These are phyloP conservation scores for Dasysyrphus albostriatus DNA, from an alignment of 2,888 invertebrate genomes.

Conservation along the genomic window DNA sequence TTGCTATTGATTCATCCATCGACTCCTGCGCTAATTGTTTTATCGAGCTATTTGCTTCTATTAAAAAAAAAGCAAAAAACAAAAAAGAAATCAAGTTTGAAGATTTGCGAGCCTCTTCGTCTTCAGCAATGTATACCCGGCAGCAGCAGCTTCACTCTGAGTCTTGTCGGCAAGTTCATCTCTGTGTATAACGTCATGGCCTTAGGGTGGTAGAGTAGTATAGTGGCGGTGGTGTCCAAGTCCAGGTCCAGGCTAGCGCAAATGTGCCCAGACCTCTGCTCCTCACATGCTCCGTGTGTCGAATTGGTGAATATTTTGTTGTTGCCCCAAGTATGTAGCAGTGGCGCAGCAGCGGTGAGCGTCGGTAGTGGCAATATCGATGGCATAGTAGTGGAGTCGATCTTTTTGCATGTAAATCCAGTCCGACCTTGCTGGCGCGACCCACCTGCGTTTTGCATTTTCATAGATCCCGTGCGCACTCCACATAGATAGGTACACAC, in stretches of 20 bases:
- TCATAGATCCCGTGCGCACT: constrained; percentile 74
- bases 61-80: constrained; percentile 50
- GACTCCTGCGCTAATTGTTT: constrained; percentile 77
- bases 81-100: constrained; percentile 49
- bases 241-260: constrained; percentile 35
- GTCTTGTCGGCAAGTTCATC: constrained; percentile 74
- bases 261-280: constrained; percentile 53
- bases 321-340: constrained; percentile 10
- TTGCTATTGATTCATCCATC: constrained; percentile 76
- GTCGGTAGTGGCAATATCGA: constrained; percentile 11
- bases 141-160: constrained; percentile 30
- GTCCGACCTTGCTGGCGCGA: constrained; percentile 75
- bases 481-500: constrained; percentile 44
- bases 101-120: constrained; percentile 50
- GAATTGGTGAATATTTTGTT: constrained; percentile 53
- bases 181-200: constrained; percentile 60
- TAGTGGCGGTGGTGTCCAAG: constrained; percentile 41
- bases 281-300: constrained; percentile 45
- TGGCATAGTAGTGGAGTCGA: constrained; percentile 39
- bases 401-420: constrained; percentile 70
- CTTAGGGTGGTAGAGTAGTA: constrained; percentile 55
- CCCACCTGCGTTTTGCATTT: constrained; percentile 76
- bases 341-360: too few species aligned
- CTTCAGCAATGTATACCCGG: constrained; percentile 22
- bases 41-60: constrained; percentile 77